Evolutionary conservation across 92 coral and sea anemone species (phyloP).

Genomic region (Epizoanthus ramosus): DNA sequence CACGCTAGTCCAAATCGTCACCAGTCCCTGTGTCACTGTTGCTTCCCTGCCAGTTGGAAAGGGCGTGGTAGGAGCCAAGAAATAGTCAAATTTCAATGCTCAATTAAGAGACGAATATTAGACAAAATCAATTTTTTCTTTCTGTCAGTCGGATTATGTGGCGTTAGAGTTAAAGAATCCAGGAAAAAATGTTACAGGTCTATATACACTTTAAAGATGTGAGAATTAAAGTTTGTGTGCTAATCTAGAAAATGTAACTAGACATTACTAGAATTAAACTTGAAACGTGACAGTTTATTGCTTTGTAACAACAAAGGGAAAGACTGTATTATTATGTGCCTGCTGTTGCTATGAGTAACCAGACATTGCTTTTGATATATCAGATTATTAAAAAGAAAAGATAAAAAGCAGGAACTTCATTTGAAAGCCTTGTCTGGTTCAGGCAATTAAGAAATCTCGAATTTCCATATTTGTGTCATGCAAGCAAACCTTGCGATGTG

Average conservation of each 20-base stretch:
- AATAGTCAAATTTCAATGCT: too few relatives aligned
- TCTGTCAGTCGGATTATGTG: too few relatives aligned
- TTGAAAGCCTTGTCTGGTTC: slow-evolving; percentile 33
- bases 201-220: too few relatives aligned
- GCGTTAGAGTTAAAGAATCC: too few relatives aligned
- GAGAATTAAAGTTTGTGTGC: neutral
- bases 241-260: neutral
- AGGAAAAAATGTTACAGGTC: too few relatives aligned
- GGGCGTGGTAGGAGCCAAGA: too few relatives aligned
- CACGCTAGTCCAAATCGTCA: too few relatives aligned
- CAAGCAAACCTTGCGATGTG: slow-evolving; percentile 17
- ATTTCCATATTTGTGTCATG: slow-evolving; percentile 40
- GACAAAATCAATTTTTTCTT: too few relatives aligned
- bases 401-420: slow-evolving; percentile 41
- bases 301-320: slow-evolving; percentile 29
- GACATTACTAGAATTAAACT: slow-evolving; percentile 30
- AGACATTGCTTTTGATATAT: slow-evolving; percentile 18
- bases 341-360: slow-evolving; percentile 38
- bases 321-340: slow-evolving; percentile 1
- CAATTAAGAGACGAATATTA: too few relatives aligned
- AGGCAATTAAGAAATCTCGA: neutral
- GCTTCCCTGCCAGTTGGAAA: too few relatives aligned
- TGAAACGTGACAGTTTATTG: neutral
- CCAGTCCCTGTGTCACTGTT: too few relatives aligned
- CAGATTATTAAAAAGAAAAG: slow-evolving; percentile 26